Conservation (phyloP, 2,113 vertebrate genomes). For the Ifrita kowaldi region DNA sequence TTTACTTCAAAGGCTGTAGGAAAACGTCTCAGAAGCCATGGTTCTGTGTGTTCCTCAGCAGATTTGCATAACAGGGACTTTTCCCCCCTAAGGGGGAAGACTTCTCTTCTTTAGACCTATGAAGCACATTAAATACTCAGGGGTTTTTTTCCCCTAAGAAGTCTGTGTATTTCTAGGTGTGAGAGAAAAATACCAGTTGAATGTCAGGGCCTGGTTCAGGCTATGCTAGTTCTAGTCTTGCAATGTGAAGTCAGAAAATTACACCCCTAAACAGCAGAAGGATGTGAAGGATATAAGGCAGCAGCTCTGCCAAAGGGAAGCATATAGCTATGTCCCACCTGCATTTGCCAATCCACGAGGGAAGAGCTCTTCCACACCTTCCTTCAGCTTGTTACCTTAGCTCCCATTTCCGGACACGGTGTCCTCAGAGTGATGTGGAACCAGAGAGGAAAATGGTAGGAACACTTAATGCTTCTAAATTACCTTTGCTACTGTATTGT, state of each 20-base stretch:
- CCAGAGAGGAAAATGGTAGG: background rate
- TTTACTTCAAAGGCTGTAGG: background rate
- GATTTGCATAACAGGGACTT: background rate
- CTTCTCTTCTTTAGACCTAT: background rate
- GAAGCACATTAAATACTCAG: background rate
- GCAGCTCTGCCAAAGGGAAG: background rate
- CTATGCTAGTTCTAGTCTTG: background rate
- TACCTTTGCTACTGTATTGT: background rate
- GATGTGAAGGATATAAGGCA: background rate
- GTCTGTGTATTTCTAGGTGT: too few relatives aligned
- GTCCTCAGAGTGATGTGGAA: background rate
- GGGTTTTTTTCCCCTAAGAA: background rate
- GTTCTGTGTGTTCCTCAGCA: background rate
- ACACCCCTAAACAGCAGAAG: background rate
- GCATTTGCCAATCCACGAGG: fast-evolving
- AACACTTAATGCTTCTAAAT: background rate
- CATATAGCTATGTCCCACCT: background rate
- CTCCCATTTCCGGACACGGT: fast-evolving
- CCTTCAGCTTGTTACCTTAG: background rate
- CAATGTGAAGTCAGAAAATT: background rate
- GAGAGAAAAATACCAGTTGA: background rate
- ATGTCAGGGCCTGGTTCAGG: background rate
- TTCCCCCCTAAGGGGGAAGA: background rate
- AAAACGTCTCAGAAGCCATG: background rate
- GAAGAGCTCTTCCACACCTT: background rate